Base-by-base conservation (phyloP, 2,888 invertebrate genomes). In the Drosophila paramelanica region DNA sequence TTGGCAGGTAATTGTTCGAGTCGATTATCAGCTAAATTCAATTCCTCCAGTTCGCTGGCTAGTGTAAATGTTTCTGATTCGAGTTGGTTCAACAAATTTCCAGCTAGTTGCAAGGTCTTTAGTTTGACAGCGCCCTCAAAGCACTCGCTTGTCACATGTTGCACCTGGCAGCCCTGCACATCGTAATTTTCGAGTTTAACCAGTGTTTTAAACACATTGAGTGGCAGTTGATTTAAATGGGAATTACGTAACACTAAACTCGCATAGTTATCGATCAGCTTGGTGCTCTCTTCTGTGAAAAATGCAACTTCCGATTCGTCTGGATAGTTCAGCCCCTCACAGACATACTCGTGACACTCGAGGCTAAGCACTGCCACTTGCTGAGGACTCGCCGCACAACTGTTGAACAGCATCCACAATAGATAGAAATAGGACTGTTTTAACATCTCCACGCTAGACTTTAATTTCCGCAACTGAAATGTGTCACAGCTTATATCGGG, bases 121-220 rank as follows among this genome's bases (percentile, higher is more conserved):
- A 81, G 51, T 5, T 55, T 71, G 6, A 7, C 3, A 6, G 80
- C 51, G 6, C 64, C 65, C 3, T 58, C 58, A 52, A 81, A 81
- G 39, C 81, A 79, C 6, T 47, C 45, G 1, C 31, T 17, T 13
- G 62, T 47, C 11, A 81, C 68, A 20, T 57, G 50, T 7, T 69
- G 60, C 46, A 81, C 65, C 5, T 57, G 45, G 52, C 83, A 79
- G 41, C 49, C 45, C 42, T 71, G 55, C 1, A 59, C 68, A 61
- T 74, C 80, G 3, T 91, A 51, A 8, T 82, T 79, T 20, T 83
- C 79, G 23, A 91, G 41, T 13, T 80, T 59, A 0, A 38, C 45
- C 5, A 91, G 58, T n/a, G 70, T 43, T 5, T 70, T 64, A 42
- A 91, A 91, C 13, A 91, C 49, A 11, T 79, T 81, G 14, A 72